phyloP scores from a whole-genome alignment of 2,113 vertebrate species.

The Oceanites oceanicus region DNA sequence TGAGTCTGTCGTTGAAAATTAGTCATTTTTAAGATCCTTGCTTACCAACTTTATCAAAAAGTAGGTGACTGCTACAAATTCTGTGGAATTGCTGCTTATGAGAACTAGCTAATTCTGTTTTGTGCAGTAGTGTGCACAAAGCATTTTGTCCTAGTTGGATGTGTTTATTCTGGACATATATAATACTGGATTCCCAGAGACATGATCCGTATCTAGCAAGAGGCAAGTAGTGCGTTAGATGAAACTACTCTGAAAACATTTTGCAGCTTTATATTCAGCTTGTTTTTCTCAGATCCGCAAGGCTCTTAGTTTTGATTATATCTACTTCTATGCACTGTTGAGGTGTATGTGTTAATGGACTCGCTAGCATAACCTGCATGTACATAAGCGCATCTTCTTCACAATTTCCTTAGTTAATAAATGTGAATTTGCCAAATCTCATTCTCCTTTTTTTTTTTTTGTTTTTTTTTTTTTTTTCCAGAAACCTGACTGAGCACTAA shows the following conservation, averaged over 20 bases:
- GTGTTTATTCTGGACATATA: neutral
- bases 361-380: neutral
- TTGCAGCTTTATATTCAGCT: neutral
- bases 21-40: neutral
- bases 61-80: neutral
- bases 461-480: neutral
- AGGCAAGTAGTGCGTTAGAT: neutral
- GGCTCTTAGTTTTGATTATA: neutral
- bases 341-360: neutral
- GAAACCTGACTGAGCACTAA: neutral
- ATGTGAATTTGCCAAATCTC: neutral
- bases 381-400: neutral
- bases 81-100: neutral
- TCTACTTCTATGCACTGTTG: neutral
- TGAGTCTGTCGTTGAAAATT: neutral
- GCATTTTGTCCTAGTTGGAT: neutral
- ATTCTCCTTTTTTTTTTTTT: neutral
- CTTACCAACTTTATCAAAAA: neutral
- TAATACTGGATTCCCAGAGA: neutral
- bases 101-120: neutral
- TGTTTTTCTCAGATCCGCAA: neutral
- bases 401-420: neutral
- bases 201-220: neutral
- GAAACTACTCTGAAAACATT: neutral
- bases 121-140: neutral